A percentile compares a stretch with the other conserved stretches of the same genome.
phyloP scores from a whole-genome alignment of 2,797 vertebrate genomes.

The Neosalanx taihuensis region DNA sequence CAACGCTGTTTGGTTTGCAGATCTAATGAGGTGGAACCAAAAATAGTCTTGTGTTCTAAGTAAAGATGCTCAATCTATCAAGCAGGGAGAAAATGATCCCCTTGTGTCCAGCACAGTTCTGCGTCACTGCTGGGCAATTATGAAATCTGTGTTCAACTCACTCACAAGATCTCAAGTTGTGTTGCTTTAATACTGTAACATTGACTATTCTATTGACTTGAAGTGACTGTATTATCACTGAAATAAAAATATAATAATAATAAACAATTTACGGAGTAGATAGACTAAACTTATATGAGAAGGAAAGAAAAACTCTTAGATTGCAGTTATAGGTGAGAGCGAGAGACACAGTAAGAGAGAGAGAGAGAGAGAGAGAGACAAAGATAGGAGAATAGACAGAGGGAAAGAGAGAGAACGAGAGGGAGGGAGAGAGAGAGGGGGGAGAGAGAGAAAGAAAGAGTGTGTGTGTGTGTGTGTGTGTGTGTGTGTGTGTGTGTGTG shows the following conservation, averaged over 20 bases:
- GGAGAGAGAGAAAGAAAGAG: background rate
- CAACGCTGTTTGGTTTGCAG: background rate
- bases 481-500: no score
- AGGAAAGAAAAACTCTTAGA: no score
- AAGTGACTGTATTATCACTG: background rate
- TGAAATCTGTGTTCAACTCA: conserved; percentile 22
- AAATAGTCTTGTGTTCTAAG: no score
- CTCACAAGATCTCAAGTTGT: conserved; percentile 36
- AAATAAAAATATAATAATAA: no score
- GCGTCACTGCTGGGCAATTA: conserved; percentile 27
- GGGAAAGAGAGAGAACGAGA: background rate
- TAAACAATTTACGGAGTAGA: background rate
- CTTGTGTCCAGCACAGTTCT: conserved; percentile 2
- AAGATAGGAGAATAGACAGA: background rate
- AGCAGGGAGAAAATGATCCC: background rate
- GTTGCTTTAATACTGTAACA: conserved; percentile 35
- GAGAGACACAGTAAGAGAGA: conserved; percentile 32
- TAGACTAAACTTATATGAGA: no score
- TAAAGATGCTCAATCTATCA: no score
- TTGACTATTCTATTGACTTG: conserved; percentile 56
- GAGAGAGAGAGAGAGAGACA: conserved; percentile 2
- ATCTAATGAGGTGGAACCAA: background rate
- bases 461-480: no score
- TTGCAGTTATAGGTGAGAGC: conserved; percentile 35
- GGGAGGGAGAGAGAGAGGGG: background rate